Percentiles rank a stretch among this genome's conserved stretches.
Evolutionary conservation across 2,113 vertebrate genomes (phyloP).

Genomic region (Bos javanicus): DNA sequence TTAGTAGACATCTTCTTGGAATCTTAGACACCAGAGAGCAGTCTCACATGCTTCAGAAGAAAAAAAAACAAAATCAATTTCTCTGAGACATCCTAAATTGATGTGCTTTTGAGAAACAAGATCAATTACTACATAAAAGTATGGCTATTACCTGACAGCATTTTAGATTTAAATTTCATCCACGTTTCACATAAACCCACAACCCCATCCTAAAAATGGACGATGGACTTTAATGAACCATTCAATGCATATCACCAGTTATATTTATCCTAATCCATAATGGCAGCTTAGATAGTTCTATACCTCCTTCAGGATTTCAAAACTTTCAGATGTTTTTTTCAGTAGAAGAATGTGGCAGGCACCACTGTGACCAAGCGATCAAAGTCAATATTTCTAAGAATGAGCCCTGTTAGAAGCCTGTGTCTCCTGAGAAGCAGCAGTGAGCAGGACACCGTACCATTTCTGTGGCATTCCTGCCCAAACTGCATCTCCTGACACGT

Average conservation of each 20-base stretch:
- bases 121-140: neutral
- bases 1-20: neutral
- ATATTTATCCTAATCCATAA: neutral
- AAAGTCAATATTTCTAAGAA: neutral
- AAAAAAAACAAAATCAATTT: neutral
- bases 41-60: neutral
- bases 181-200: neutral
- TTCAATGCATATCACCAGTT: accelerated
- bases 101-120: neutral
- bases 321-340: neutral
- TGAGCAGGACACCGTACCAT: neutral
- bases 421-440: accelerated
- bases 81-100: neutral
- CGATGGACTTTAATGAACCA: neutral
- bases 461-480: neutral
- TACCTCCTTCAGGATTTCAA: neutral
- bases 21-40: neutral
- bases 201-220: neutral
- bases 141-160: neutral
- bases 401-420: neutral
- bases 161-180: neutral
- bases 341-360: neutral
- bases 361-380: neutral
- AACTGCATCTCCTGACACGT: neutral
- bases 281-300: neutral